Conservation (phyloP, 2,797 vertebrate species). For the Numenius phaeopus region DNA sequence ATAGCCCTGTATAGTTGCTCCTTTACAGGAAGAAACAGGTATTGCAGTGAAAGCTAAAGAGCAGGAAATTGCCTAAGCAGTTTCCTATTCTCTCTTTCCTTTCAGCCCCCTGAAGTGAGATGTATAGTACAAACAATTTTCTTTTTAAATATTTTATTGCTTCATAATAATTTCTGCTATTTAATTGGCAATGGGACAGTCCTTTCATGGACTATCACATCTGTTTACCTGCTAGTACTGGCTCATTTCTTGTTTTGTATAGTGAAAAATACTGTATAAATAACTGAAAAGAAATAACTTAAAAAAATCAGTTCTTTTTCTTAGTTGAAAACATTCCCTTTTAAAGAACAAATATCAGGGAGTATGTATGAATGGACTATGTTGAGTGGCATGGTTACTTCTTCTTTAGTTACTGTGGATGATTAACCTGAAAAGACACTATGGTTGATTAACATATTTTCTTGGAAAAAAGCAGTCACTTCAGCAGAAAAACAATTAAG, state of each 20-base stretch:
- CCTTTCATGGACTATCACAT: background rate
- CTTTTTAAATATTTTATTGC: background rate
- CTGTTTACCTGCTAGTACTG: background rate
- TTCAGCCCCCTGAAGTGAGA: background rate
- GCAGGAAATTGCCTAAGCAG: background rate
- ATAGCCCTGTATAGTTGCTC: background rate
- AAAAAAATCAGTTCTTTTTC: background rate
- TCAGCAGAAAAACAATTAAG: background rate
- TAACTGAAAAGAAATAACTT: background rate
- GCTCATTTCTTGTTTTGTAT: background rate
- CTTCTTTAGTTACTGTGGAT: background rate
- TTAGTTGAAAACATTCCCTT: background rate
- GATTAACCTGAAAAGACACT: background rate
- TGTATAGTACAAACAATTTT: background rate
- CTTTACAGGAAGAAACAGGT: background rate
- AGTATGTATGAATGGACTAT: background rate
- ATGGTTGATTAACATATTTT: background rate
- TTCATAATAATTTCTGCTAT: background rate
- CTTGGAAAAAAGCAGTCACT: background rate
- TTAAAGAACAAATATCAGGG: background rate
- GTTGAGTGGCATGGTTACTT: background rate
- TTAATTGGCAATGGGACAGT: background rate
- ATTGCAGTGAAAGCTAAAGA: background rate
- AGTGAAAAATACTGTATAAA: background rate
- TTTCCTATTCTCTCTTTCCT: background rate